Base-by-base conservation (phyloP, 2,888 invertebrate genomes). In the Ceriagrion tenellum region DNA sequence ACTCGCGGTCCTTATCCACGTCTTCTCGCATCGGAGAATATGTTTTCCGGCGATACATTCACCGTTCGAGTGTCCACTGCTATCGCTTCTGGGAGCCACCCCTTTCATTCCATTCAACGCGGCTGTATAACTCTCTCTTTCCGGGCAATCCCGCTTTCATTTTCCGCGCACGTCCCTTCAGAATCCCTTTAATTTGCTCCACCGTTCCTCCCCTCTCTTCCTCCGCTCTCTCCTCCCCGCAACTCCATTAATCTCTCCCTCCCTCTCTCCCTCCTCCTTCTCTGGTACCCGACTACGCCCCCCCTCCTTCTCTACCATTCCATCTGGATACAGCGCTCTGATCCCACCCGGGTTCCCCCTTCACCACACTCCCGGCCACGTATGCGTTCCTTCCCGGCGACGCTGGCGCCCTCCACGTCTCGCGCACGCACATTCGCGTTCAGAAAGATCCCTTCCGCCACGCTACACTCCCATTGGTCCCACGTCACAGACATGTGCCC, bases 171-270 rank as follows among this genome's bases (percentile, higher is more conserved):
- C 81, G 81, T 81, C 81, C 35, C 35, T n/a, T 35, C 13, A 81
- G 16, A 81, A 81, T 81, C 81, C 35, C 81, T 81, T 81, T 81
- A 81, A 81, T 81, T 81, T 81, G 81, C 81, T 81, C 81, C 81
- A 35, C 26, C 4, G 81, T 13, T 16, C 81, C 81, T 47, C 8
- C 47, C 47, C 47, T 47, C 47, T 8, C 8, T 47, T 8, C 47
- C 47, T 47, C 47, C 47, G 4, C 47, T 4, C 47, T 35, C 16
- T 35, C 30, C 35, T 16, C 30, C 81, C 59, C 16, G 10, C 59
- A 59, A 81, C 69, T 81, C 81, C 81, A 35, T 81, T 81, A 81
- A 81, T 81, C 81, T 81, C 81, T 81, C 35, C 16, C 81, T 4
- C 35, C 35, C 23, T 47, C 4, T 47, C 2, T 8, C 47, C 47